A percentile compares a stretch with the other conserved stretches of the same genome.
These are phyloP conservation scores for Ceuthmochares aereus DNA, from an alignment of 2,113 vertebrate genomes.

Conservation along the genomic window DNA sequence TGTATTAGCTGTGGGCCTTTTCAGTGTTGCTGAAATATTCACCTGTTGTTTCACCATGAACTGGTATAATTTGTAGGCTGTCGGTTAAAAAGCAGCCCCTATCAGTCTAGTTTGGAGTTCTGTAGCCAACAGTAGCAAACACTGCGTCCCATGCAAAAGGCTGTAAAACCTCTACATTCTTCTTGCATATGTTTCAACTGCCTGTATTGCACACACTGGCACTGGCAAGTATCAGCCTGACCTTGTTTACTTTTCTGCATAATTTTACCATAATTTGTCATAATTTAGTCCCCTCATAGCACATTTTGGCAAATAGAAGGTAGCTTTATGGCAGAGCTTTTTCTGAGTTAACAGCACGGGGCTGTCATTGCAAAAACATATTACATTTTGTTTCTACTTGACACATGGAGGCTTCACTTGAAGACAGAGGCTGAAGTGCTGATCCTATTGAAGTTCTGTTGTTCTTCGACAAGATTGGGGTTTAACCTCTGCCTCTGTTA, in stretches of 20 bases:
- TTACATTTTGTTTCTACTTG: neutral
- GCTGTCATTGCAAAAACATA: neutral
- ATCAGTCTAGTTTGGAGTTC: neutral
- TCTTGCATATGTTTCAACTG: neutral
- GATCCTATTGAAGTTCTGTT: neutral
- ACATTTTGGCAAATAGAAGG: neutral
- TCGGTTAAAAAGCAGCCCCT: neutral
- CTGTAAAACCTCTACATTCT: neutral
- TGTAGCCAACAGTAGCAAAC: neutral
- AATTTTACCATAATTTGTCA: neutral
- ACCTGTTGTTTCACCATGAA: neutral
- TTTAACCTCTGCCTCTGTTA: neutral
- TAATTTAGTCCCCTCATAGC: neutral
- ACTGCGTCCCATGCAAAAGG: neutral
- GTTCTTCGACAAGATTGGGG: neutral
- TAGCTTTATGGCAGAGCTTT: neutral
- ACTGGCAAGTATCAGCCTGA: neutral
- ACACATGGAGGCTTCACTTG: neutral
- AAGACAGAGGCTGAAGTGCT: neutral
- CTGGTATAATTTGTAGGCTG: neutral
- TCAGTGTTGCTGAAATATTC: neutral
- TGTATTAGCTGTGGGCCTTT: neutral
- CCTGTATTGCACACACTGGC: neutral
- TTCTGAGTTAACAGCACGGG: neutral
- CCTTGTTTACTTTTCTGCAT: neutral